These are phyloP conservation scores for Willisornis vidua DNA, from an alignment of 2,113 vertebrate genomes.

Conservation along the genomic window DNA sequence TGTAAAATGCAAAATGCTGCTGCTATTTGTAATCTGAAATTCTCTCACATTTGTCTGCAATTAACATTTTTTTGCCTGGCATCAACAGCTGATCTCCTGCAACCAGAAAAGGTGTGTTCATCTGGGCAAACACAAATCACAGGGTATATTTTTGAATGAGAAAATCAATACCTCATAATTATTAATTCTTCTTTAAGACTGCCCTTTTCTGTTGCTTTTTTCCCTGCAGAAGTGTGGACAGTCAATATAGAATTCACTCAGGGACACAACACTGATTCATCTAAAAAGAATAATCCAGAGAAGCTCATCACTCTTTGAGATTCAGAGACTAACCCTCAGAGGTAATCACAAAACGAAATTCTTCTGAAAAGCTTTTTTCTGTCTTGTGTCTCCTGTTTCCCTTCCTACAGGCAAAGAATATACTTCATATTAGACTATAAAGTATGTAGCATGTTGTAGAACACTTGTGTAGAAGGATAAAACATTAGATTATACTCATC, in stretches of 20 bases:
- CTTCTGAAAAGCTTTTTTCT: background rate
- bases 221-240: background rate
- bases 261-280: background rate
- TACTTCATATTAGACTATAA: background rate
- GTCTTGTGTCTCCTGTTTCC: background rate
- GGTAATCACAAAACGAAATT: background rate
- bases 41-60: background rate
- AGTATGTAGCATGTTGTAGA: background rate
- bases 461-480: background rate
- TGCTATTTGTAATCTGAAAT: background rate
- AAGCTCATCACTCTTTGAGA: background rate
- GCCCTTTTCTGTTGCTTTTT: background rate
- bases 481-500: background rate
- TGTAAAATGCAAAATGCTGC: background rate
- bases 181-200: background rate
- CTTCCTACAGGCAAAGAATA: background rate
- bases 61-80: background rate
- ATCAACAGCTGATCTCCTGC: background rate
- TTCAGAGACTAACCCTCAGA: background rate
- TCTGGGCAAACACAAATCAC: background rate
- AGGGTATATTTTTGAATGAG: background rate
- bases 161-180: background rate
- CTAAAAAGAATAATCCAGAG: background rate
- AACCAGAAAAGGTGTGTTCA: background rate
- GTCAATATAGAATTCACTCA: background rate